Evolutionary conservation across 2,888 invertebrate species (phyloP).

Genomic region (Meliscaeva auricollis): DNA sequence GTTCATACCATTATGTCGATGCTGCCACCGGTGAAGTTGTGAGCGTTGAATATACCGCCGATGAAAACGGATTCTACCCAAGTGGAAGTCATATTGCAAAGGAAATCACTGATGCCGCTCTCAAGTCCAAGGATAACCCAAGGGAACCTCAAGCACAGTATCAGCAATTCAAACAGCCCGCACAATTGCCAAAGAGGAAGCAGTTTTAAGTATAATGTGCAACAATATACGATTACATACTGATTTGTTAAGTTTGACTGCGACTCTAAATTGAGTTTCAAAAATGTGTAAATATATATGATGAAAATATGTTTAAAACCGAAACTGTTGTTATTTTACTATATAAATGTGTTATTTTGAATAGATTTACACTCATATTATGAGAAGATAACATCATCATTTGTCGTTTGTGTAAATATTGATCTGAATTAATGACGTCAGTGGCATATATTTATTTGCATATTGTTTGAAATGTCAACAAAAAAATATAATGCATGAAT

Average conservation of each 20-base stretch:
- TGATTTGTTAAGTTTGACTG: constrained; percentile 33
- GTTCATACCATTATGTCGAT: constrained; percentile 82
- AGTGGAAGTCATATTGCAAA: constrained; percentile 80
- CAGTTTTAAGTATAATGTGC: not conserved
- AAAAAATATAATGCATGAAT: too few species aligned
- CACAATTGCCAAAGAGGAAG: constrained; percentile 12
- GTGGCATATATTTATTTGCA: too few species aligned
- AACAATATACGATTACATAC: not conserved
- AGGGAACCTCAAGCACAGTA: constrained; percentile 53
- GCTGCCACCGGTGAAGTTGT: constrained; percentile 79
- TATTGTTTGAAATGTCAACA: too few species aligned
- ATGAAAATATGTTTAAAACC: not conserved
- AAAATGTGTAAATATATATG: constrained; percentile 29
- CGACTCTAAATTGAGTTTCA: not conserved
- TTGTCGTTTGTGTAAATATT: too few species aligned
- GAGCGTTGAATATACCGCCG: constrained; percentile 82
- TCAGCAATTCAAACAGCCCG: not conserved
- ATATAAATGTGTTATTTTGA: too few species aligned
- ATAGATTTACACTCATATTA: too few species aligned
- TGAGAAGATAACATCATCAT: too few species aligned
- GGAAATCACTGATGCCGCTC: constrained; percentile 81
- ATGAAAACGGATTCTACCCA: constrained; percentile 82
- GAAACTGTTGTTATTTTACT: too few species aligned
- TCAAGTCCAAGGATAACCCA: constrained; percentile 80
- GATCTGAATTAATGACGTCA: too few species aligned